phyloP scores from a whole-genome alignment of 2,797 vertebrate genomes.

The Enteromius treurensis region DNA sequence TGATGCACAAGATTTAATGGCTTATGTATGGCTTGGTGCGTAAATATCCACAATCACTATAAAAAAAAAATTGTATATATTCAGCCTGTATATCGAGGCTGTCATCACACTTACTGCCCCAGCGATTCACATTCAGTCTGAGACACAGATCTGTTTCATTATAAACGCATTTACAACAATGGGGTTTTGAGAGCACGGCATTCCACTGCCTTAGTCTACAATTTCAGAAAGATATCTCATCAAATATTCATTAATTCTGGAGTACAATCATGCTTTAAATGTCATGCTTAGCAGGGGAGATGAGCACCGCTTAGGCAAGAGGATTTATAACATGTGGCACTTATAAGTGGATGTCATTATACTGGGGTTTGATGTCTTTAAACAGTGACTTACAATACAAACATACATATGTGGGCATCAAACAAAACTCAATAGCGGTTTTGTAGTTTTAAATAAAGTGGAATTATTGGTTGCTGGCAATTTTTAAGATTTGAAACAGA shows the following conservation, averaged over 20 bases:
- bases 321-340: conserved; percentile 34
- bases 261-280: conserved; percentile 58
- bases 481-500: background rate
- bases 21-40: conserved; percentile 10
- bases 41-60: conserved; percentile 15
- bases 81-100: conserved; percentile 2
- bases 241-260: conserved; percentile 61
- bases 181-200: conserved; percentile 40
- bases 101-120: background rate
- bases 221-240: conserved; percentile 57
- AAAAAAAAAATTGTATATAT: conserved; percentile 6
- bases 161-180: conserved; percentile 34
- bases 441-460: background rate
- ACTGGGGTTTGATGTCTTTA: conserved; percentile 28
- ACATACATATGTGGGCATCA: background rate
- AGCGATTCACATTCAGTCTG: conserved; percentile 5
- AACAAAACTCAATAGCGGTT: background rate
- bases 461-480: background rate
- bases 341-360: conserved; percentile 37
- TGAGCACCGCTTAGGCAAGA: conserved; percentile 11
- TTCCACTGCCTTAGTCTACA: conserved; percentile 51
- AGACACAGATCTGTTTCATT: conserved; percentile 32
- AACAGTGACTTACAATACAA: background rate
- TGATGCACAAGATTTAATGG: conserved; percentile 21
- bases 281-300: conserved; percentile 52